phyloP scores from a whole-genome alignment of 2,888 invertebrate genomes.

The Nemotelus nigrinus region DNA sequence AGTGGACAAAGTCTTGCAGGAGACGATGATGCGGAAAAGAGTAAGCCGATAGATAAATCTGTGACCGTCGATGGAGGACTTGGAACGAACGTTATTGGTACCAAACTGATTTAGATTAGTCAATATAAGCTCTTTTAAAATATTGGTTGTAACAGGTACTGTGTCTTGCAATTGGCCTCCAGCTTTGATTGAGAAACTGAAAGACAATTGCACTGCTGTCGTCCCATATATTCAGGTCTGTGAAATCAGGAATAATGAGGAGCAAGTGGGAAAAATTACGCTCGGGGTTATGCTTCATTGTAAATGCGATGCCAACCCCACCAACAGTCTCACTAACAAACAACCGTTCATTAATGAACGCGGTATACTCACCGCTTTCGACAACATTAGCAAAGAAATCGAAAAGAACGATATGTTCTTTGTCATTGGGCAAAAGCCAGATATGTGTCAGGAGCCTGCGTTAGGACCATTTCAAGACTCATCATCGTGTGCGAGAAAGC shows the following conservation, averaged over 20 bases:
- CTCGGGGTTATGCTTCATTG: conserved; percentile 40
- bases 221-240: conserved; percentile 39
- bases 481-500: background rate
- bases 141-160: conserved; percentile 17
- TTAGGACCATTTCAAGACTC: background rate
- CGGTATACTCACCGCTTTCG: conserved; percentile 28
- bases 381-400: conserved; percentile 39
- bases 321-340: background rate
- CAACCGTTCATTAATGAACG: conserved; percentile 14
- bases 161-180: conserved; percentile 42
- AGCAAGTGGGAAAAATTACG: conserved; percentile 40
- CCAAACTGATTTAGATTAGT: background rate
- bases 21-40: background rate
- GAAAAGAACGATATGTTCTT: conserved; percentile 48
- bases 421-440: conserved; percentile 43
- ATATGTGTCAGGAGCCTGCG: conserved; percentile 1
- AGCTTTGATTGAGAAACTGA: conserved; percentile 9
- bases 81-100: background rate
- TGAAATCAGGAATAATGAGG: conserved; percentile 22
- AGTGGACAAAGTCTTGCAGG: background rate
- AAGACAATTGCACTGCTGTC: conserved; percentile 31
- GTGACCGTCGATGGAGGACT: background rate
- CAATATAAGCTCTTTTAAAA: background rate
- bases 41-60: background rate
- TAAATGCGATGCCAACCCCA: conserved; percentile 19